Evolutionary conservation across 2,888 invertebrate species (phyloP).

Genomic region (Diabrotica balteata): DNA sequence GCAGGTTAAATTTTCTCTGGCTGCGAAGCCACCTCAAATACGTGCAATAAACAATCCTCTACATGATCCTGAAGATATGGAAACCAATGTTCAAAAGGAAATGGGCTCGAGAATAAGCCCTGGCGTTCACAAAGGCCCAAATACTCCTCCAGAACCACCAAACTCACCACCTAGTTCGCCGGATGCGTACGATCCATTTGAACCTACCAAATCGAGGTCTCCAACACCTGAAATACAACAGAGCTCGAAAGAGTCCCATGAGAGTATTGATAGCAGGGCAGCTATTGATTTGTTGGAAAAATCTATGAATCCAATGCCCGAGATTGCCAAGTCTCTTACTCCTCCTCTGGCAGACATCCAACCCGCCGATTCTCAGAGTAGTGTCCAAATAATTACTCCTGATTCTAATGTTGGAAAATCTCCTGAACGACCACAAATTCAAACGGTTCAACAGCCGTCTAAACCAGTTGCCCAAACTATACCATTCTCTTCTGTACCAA

Average conservation of each 20-base stretch:
- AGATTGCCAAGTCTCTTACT: conserved; percentile 51
- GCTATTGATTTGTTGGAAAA: conserved; percentile 47
- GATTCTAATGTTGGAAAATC: conserved; percentile 49
- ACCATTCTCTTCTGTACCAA: conserved; percentile 52
- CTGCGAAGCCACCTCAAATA: conserved; percentile 63
- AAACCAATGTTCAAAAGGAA: conserved; percentile 46
- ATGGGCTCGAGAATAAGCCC: conserved; percentile 31
- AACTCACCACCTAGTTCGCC: conserved; percentile 75
- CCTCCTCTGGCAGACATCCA: conserved; percentile 56
- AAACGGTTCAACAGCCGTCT: conserved; percentile 44
- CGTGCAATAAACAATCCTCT: conserved; percentile 68
- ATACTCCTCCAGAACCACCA: conserved; percentile 75
- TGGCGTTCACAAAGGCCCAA: conserved; percentile 69
- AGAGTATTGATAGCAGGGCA: conserved; percentile 37
- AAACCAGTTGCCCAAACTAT: conserved; percentile 55
- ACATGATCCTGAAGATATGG: conserved; percentile 66
- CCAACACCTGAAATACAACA: conserved; percentile 63
- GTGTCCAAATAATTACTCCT: conserved; percentile 50
- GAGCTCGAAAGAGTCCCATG: conserved; percentile 33
- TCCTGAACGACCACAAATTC: conserved; percentile 46
- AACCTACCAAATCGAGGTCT: conserved; percentile 84
- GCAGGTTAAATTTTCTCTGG: conserved; percentile 70
- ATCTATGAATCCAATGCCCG: conserved; percentile 42
- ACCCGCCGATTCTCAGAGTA: conserved; percentile 59
- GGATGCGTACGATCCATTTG: conserved; percentile 90